Percentiles rank a stretch among this genome's conserved stretches.
Conservation (phyloP, 2,113 vertebrate genomes). For the Chlamydotis undulata region DNA sequence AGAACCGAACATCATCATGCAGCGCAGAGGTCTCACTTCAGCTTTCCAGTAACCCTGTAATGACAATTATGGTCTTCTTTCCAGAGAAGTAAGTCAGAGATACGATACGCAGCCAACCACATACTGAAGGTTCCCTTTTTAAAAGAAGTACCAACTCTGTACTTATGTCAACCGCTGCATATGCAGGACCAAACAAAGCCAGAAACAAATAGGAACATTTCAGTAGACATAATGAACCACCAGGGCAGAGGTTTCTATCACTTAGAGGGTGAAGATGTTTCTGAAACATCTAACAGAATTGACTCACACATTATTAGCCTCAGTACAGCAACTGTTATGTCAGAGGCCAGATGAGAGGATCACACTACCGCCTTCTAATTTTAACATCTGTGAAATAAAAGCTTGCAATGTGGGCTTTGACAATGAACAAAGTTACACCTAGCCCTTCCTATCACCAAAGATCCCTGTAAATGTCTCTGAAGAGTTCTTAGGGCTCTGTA, state of each 20-base stretch:
- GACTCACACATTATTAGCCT: neutral
- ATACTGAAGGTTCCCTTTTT: neutral
- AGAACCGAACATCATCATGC: fast-evolving
- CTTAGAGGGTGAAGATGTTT: neutral
- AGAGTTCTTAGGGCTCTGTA: neutral
- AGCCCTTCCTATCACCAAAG: neutral
- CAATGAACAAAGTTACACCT: neutral
- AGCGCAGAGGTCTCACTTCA: neutral
- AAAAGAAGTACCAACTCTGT: neutral
- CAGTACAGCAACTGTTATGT: neutral
- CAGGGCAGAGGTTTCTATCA: neutral
- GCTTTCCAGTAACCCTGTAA: neutral
- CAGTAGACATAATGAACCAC: neutral
- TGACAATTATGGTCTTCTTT: neutral
- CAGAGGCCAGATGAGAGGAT: neutral
- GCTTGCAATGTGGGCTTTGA: neutral
- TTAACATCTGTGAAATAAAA: neutral
- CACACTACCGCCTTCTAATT: neutral
- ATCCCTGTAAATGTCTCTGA: neutral
- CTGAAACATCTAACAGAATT: neutral
- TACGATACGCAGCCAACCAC: neutral
- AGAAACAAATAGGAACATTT: neutral
- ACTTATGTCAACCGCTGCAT: neutral
- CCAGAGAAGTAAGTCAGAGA: neutral
- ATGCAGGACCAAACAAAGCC: neutral